Evolutionary conservation across 2,888 invertebrate genomes (phyloP).

Genomic region (Peribatodes rhomboidaria): DNA sequence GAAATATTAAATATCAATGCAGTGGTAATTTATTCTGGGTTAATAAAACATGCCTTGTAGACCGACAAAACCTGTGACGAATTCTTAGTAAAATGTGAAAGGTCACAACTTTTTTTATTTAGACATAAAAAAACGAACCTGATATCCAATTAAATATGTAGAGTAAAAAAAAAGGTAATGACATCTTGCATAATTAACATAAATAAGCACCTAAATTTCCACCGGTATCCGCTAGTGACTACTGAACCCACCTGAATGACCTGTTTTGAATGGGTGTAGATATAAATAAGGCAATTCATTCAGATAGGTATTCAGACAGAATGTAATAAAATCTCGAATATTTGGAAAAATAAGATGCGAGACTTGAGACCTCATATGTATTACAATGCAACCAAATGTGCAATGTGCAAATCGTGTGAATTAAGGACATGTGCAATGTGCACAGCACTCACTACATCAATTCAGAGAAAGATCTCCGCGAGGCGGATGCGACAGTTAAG

Average conservation of each 20-base stretch:
- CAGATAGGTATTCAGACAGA: conserved; percentile 11
- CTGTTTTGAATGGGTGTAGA: conserved; percentile 18
- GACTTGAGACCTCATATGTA: not conserved
- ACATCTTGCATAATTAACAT: conserved; percentile 10
- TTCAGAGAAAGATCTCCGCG: conserved; percentile 59
- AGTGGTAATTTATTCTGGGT: not conserved
- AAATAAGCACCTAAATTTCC: conserved; percentile 11
- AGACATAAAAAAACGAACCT: not conserved
- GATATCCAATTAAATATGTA: conserved; percentile 4
- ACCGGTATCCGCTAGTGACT: not conserved
- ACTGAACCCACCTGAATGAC: conserved; percentile 12
- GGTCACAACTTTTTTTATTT: too few species aligned
- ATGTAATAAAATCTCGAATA: conserved; percentile 4
- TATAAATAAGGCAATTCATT: conserved; percentile 6
- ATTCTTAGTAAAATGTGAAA: not conserved
- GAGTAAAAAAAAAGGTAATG: not conserved
- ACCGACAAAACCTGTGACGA: not conserved
- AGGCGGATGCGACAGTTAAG: conserved; percentile 64
- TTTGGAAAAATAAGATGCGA: not conserved
- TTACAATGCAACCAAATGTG: conserved; percentile 23
- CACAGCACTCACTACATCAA: conserved; percentile 52
- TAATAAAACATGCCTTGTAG: conserved; percentile 3
- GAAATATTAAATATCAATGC: conserved; percentile 11
- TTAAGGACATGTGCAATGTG: conserved; percentile 54
- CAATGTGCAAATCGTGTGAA: conserved; percentile 49